Percentiles rank a stretch among this genome's conserved stretches.
phyloP scores from a whole-genome alignment of 2,797 vertebrate species.

The Mus minutoides region DNA sequence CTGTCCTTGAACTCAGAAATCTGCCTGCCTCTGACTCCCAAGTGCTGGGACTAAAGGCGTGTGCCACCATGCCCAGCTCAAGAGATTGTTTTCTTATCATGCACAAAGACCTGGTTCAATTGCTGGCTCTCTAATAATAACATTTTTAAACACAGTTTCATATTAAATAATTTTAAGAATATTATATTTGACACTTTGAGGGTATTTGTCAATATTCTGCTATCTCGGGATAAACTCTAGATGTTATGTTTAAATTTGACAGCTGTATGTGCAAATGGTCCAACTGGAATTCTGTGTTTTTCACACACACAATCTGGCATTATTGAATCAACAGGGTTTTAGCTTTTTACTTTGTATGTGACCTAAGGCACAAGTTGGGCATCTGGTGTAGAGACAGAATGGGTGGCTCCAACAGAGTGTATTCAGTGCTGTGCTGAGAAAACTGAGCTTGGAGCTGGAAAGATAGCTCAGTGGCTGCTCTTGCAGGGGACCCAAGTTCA shows the following conservation, averaged over 20 bases:
- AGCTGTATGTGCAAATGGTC: not conserved
- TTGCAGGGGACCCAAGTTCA: not conserved
- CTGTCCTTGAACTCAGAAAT: too few relatives aligned
- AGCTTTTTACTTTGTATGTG: not conserved
- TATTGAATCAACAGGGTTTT: not conserved
- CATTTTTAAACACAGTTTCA: not conserved
- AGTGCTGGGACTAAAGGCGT: too few relatives aligned
- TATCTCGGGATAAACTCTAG: not conserved
- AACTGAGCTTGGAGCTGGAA: not conserved
- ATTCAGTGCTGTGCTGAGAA: not conserved
- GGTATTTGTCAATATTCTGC: not conserved
- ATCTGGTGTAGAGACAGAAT: not conserved
- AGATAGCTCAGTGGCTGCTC: not conserved
- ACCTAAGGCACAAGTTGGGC: not conserved
- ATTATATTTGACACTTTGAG: conserved; percentile 25
- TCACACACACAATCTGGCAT: not conserved
- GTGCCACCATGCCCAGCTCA: too few relatives aligned
- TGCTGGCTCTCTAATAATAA: not conserved
- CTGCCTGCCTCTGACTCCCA: too few relatives aligned
- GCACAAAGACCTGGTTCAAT: not conserved
- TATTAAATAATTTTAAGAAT: conserved; percentile 20
- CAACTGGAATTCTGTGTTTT: not conserved
- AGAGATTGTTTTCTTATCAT: not conserved
- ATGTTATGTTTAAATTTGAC: conserved; percentile 3
- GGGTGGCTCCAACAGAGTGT: not conserved